These are phyloP conservation scores for Talpa occidentalis DNA, from an alignment of 2,113 vertebrate species.

Conservation along the genomic window DNA sequence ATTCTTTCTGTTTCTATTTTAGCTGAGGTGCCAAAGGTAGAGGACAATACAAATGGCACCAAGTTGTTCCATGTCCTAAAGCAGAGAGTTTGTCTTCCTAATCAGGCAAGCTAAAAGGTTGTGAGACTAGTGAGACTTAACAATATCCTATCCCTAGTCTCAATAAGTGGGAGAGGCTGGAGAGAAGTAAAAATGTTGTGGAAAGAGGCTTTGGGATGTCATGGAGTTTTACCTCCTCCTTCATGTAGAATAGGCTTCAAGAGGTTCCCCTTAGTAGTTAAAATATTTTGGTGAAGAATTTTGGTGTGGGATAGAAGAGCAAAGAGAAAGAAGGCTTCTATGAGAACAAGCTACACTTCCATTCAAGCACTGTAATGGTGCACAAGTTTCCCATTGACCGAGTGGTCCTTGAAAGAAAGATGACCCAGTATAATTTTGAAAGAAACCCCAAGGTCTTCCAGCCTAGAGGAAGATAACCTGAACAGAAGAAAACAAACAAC, in stretches of 20 bases:
- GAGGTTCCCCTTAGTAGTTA: background rate
- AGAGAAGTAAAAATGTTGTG: background rate
- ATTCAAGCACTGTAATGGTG: background rate
- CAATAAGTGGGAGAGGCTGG: background rate
- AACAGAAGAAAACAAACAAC: background rate
- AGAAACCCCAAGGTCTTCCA: background rate
- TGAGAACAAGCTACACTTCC: background rate
- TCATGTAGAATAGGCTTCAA: background rate
- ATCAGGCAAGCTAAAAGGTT: background rate
- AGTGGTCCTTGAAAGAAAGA: background rate
- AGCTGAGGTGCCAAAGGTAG: background rate
- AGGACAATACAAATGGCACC: background rate
- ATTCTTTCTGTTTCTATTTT: background rate
- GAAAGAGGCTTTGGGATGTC: background rate
- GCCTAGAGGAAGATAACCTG: background rate
- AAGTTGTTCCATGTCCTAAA: background rate
- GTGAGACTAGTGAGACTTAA: background rate
- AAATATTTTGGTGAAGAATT: background rate
- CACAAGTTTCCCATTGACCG: background rate
- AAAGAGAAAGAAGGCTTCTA: background rate
- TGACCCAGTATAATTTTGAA: background rate
- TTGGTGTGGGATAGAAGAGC: background rate
- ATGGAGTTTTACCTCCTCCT: background rate
- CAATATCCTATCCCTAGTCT: background rate
- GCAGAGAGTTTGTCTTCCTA: background rate